Percentiles rank a stretch among this genome's conserved stretches.
Conservation (phyloP, 2,888 invertebrate species). For the Stenurella melanura region DNA sequence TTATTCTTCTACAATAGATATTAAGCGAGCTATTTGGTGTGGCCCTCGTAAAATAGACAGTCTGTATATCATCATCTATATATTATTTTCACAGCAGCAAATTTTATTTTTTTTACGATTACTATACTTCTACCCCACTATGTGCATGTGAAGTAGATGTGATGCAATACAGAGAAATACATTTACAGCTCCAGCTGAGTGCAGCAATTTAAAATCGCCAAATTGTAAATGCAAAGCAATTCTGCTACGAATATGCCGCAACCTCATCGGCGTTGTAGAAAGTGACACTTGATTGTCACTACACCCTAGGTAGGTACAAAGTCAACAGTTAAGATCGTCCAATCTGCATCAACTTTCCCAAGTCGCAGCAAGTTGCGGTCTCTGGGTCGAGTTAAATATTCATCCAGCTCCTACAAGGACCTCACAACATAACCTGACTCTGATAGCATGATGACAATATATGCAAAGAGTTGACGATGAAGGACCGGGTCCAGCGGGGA, state of each 20-base stretch:
- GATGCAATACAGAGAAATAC: not conserved
- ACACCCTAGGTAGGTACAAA: slow-evolving; percentile 45
- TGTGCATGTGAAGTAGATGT: too few relatives aligned
- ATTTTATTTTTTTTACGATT: too few relatives aligned
- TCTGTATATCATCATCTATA: too few relatives aligned
- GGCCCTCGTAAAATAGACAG: too few relatives aligned
- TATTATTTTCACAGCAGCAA: too few relatives aligned
- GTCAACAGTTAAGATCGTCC: slow-evolving; percentile 54
- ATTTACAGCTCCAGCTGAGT: not conserved
- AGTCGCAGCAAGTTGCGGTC: slow-evolving; percentile 45
- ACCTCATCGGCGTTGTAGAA: slow-evolving; percentile 24
- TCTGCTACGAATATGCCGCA: slow-evolving; percentile 26
- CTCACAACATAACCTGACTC: slow-evolving; percentile 19
- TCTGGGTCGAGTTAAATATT: slow-evolving; percentile 53
- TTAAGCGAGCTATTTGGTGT: too few relatives aligned
- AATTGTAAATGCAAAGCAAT: slow-evolving; percentile 23
- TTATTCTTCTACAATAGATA: too few relatives aligned
- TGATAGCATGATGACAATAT: slow-evolving; percentile 27
- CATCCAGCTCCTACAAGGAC: slow-evolving; percentile 42
- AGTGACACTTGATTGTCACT: slow-evolving; percentile 44
- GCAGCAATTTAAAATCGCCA: slow-evolving; percentile 14
- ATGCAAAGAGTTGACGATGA: slow-evolving; percentile 29
- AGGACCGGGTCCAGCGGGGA: slow-evolving; percentile 30
- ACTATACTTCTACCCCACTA: too few relatives aligned
- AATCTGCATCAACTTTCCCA: slow-evolving; percentile 56